These are phyloP conservation scores for Dasysyrphus albostriatus DNA, from an alignment of 2,888 invertebrate genomes.

Conservation along the genomic window DNA sequence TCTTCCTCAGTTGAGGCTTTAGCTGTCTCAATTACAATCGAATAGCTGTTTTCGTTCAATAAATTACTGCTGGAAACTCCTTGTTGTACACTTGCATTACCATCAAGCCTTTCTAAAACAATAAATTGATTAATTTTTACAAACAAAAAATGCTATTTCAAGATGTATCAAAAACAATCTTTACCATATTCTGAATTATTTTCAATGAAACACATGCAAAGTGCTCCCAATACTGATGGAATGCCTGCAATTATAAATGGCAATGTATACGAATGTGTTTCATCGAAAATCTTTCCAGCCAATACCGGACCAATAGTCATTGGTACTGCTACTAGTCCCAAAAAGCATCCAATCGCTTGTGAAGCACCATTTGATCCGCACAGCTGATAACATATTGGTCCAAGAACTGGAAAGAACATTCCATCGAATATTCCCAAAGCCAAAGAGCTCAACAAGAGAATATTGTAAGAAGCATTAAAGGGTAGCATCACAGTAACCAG, in stretches of 20 bases:
- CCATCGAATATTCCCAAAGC: slow-evolving; percentile 67
- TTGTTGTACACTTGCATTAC: slow-evolving; percentile 21
- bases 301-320: slow-evolving; percentile 62
- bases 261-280: slow-evolving; percentile 63
- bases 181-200: slow-evolving; percentile 47
- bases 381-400: slow-evolving; percentile 63
- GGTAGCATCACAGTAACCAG: slow-evolving; percentile 51
- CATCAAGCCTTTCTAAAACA: slow-evolving; percentile 37
- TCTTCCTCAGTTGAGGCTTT: slow-evolving; percentile 13
- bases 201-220: slow-evolving; percentile 57
- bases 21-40: slow-evolving; percentile 56
- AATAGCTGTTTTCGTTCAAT: slow-evolving; percentile 47
- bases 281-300: slow-evolving; percentile 69
- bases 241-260: slow-evolving; percentile 67
- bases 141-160: background rate
- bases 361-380: slow-evolving; percentile 65
- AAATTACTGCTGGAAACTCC: slow-evolving; percentile 32
- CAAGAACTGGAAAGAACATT: slow-evolving; percentile 69
- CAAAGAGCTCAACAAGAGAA: slow-evolving; percentile 40
- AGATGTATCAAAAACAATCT: background rate
- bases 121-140: background rate
- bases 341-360: slow-evolving; percentile 67
- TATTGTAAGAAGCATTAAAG: slow-evolving; percentile 32
- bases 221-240: slow-evolving; percentile 67
- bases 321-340: slow-evolving; percentile 64